phyloP scores from a whole-genome alignment of 1,140 invertebrate species.

The Diploscapter pachys region DNA sequence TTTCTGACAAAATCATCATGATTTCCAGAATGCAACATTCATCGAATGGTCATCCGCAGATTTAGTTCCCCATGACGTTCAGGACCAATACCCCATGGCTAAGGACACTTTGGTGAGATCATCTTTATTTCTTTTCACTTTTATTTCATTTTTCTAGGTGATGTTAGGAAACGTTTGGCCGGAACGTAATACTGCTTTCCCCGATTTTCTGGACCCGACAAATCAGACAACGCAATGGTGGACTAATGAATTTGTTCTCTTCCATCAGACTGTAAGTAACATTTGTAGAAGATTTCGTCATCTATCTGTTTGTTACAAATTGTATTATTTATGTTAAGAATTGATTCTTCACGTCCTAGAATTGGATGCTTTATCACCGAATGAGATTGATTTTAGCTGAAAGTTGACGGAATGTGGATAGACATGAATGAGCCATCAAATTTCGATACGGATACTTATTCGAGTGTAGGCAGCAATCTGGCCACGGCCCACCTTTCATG shows the following conservation, averaged over 20 bases:
- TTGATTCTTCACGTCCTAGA: not conserved
- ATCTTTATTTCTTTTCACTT: not conserved
- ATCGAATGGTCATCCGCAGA: conserved; percentile 40
- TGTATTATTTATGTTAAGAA: not conserved
- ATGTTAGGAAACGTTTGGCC: conserved; percentile 57
- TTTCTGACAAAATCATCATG: not conserved
- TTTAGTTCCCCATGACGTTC: conserved; percentile 31
- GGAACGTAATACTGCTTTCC: conserved; percentile 49
- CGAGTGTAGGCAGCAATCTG: conserved; percentile 3
- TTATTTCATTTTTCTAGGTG: conserved; percentile 1
- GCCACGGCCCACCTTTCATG: conserved; percentile 27
- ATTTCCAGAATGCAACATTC: conserved; percentile 30
- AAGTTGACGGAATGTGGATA: conserved; percentile 50
- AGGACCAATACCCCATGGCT: conserved; percentile 38
- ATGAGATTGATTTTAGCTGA: not conserved
- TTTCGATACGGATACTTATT: conserved; percentile 37
- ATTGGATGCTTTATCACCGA: too few relatives aligned
- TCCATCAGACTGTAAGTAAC: conserved; percentile 17
- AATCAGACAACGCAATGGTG: conserved; percentile 36
- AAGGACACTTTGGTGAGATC: conserved; percentile 29
- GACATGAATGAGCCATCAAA: conserved; percentile 48
- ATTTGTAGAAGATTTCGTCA: not conserved
- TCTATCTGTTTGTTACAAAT: not conserved
- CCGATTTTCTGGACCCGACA: conserved; percentile 54
- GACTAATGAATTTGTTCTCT: conserved; percentile 32